Evolutionary conservation across 2,113 vertebrate genomes (phyloP), one percentile per base, ranked within the genome.

Genomic region (Chamaetylas fuelleborni): DNA sequence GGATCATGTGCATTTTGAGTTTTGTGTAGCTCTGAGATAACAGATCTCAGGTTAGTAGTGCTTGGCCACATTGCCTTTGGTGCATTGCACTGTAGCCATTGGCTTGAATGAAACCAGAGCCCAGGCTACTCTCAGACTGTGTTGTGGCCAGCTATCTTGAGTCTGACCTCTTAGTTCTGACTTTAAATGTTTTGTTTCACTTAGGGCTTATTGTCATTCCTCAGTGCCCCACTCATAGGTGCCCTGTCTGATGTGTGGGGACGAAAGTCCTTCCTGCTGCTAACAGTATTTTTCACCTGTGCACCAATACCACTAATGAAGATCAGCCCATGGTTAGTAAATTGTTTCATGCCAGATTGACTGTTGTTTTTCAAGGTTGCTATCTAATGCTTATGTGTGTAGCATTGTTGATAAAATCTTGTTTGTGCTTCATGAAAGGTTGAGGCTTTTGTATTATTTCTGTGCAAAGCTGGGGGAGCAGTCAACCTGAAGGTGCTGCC

Each of bases 211-310:
- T 89, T 99, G 93, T 99, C 98, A 0, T 99, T 99, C 95, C 97
- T 99, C 91, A 99, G 98, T 69, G 98, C 98, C 78, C 98, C 98
- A 6, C 97, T 99, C 87, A 99, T 99, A 71, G 98, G 98, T 81
- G 98, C 98, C 87, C 98, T 99, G 58, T 99, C 98, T 60, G 98
- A 99, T 25, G 98, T 99, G 71, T 99, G 98, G 98, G 98, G 98
- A 57, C 98, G 98, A 53, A 99, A 99, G 93, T 99, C 98, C 62
- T 99, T 99, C 95, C 90, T 99, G 97, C 98, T 99, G 97, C 98
- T 99, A 93, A 99, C 98, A 8, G 98, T 99, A 3, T 99, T 99
- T 96, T 99, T 99, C 97, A 99, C 98, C 9, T 99, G 98, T 92
- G 98, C 98, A 77, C 98, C 98, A 23, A 99, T 99, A 96, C 98